phyloP scores from a whole-genome alignment of 1,140 invertebrate genomes.

The Macrocentrus cingulum region DNA sequence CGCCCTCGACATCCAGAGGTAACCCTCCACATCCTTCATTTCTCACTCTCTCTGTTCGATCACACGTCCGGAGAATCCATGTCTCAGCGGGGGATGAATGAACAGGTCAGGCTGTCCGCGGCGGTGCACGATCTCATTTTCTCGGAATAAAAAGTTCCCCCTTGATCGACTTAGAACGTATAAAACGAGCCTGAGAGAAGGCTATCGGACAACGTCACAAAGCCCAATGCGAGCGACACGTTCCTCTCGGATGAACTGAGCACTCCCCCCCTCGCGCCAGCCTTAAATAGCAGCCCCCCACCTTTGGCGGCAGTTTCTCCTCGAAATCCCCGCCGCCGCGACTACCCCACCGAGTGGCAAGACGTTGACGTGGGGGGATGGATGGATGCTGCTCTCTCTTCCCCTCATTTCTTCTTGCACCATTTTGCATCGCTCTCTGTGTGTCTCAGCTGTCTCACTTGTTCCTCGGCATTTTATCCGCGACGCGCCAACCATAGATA shows the following conservation, averaged over 20 bases:
- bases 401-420: constrained; percentile 1
- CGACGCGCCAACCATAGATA: constrained; percentile 24
- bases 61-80: neutral
- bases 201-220: neutral
- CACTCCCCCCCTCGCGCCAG: constrained; percentile 54
- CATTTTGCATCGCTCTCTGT: neutral
- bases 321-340: constrained; percentile 37
- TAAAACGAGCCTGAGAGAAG: constrained; percentile 18
- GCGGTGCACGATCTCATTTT: too few species aligned
- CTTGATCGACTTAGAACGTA: constrained; percentile 10
- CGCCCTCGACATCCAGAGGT: constrained; percentile 6
- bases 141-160: too few species aligned
- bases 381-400: constrained; percentile 33
- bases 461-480: constrained; percentile 7
- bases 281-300: constrained; percentile 56
- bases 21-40: neutral
- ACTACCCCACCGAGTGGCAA: neutral
- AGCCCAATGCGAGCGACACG: constrained; percentile 45
- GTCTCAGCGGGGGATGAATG: neutral
- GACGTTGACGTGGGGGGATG: constrained; percentile 32
- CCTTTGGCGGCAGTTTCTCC: constrained; percentile 43
- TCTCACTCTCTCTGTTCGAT: neutral
- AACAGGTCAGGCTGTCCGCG: too few species aligned
- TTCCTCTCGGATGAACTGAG: constrained; percentile 56
- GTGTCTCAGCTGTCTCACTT: neutral